Evolutionary conservation across 1,140 invertebrate genomes (phyloP).

Genomic region (Cydia pomonella): DNA sequence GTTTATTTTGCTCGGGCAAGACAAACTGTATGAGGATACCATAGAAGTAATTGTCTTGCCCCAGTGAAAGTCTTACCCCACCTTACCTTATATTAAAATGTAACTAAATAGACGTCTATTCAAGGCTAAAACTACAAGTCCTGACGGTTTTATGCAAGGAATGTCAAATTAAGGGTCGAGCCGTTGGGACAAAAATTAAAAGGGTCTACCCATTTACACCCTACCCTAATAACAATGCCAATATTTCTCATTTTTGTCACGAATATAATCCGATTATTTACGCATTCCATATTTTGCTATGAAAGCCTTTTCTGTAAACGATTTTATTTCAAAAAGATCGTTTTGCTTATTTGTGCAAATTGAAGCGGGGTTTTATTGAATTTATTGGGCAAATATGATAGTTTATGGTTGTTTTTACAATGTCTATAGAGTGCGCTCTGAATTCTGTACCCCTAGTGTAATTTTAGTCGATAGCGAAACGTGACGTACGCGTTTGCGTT

Average conservation of each 20-base stretch:
- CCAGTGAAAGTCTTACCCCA: too few species aligned
- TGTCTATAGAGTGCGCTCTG: neutral
- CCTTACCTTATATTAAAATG: too few species aligned
- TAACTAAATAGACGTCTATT: neutral
- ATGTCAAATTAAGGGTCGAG: conserved; percentile 9
- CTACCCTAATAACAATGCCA: conserved; percentile 13
- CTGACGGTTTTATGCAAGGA: neutral
- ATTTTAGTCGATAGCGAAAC: too few species aligned
- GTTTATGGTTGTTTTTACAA: neutral
- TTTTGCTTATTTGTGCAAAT: neutral
- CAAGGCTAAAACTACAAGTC: neutral
- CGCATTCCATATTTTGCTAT: conserved; percentile 3
- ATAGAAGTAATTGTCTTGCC: too few species aligned
- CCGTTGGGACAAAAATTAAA: conserved; percentile 8
- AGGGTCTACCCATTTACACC: neutral
- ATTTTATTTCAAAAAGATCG: neutral
- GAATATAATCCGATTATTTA: conserved; percentile 12
- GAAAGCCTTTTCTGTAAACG: conserved; percentile 1
- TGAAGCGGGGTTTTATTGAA: neutral
- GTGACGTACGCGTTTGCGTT: too few species aligned
- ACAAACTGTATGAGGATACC: too few species aligned
- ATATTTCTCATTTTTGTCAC: conserved; percentile 21
- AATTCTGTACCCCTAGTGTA: too few species aligned
- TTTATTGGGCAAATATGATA: neutral
- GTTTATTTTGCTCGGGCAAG: too few species aligned